These are phyloP conservation scores for Crocuta crocuta DNA, from an alignment of 2,113 vertebrate genomes.

Conservation along the genomic window DNA sequence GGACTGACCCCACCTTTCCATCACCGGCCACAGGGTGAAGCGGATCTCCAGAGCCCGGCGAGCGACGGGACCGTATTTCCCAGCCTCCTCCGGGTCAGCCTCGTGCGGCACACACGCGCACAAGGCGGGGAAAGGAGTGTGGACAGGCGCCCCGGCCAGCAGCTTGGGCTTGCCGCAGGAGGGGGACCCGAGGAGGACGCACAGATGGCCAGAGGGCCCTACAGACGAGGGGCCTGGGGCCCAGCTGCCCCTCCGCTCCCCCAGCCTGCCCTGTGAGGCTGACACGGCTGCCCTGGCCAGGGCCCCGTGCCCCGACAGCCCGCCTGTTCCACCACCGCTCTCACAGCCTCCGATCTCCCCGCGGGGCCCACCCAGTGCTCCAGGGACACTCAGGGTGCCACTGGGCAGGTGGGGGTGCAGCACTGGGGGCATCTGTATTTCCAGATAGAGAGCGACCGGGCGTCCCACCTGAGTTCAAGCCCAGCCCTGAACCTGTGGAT, in stretches of 20 bases:
- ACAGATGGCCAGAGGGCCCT: neutral
- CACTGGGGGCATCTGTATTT: neutral
- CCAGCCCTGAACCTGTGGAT: neutral
- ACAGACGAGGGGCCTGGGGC: neutral
- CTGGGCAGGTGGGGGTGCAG: accelerated
- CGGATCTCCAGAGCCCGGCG: no score
- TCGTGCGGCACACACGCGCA: neutral
- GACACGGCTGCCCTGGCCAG: neutral
- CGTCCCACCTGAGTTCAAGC: neutral
- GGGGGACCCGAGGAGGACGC: neutral
- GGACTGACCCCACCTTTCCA: neutral
- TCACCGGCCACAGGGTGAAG: neutral
- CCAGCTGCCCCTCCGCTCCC: neutral
- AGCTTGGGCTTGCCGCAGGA: neutral
- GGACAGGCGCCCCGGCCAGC: neutral
- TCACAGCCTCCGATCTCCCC: neutral
- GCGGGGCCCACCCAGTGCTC: neutral
- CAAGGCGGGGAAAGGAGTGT: neutral
- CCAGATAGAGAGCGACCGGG: neutral
- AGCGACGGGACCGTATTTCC: neutral
- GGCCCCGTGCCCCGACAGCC: neutral
- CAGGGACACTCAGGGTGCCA: neutral
- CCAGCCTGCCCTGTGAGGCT: neutral
- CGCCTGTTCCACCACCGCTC: neutral
- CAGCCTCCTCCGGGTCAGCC: neutral